Evolutionary conservation across 2,888 invertebrate genomes (phyloP), one percentile per base, ranked within the genome.

Genomic region (Dione vanillae): DNA sequence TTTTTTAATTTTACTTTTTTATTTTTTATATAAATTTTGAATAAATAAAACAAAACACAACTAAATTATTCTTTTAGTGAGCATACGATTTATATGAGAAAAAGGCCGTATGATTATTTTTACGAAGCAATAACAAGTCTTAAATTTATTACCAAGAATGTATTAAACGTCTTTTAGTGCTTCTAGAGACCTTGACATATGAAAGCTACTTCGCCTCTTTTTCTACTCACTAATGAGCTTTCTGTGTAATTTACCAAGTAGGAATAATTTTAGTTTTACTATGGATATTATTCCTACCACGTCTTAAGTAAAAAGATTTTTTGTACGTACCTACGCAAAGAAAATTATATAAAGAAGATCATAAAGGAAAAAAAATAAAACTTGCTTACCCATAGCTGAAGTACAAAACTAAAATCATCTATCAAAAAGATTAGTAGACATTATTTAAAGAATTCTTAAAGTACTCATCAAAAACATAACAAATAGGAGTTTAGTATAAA

Each of bases 221-320:
- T 51, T 54, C 35, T 54, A 37, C n/a, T 37, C 16, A 54, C 54
- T 54, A 54, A 54, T 54, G 54, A 54, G 54, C 54, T 37, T 54
- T 54, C 54, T 54, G 16, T 54, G 54, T 54, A 54, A 35, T 54
- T n/a, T 54, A 54, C 16, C 19, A 5, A 49, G 49, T n/a, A 10
- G 54, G 54, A 35, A 54, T 54, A 35, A 37, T 10, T 54, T 35
- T 54, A 54, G 37, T 54, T 54, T 16, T 54, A 54, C 54, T 54
- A 16, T 10, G n/a, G 16, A 54, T 37, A 54, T 54, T 54, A 54
- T 54, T 54, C 14, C 14, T 9, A 27, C 9, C n/a, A 14, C 14
- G 35, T 14, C 27, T 35, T 14, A n/a, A 51, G 12, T 20, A 12
- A 20, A 51, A n/a, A 52, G 20, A 52, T 14, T 27, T 14, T 52